phyloP scores from a whole-genome alignment of 2,113 vertebrate genomes.

The Clarias magur region DNA sequence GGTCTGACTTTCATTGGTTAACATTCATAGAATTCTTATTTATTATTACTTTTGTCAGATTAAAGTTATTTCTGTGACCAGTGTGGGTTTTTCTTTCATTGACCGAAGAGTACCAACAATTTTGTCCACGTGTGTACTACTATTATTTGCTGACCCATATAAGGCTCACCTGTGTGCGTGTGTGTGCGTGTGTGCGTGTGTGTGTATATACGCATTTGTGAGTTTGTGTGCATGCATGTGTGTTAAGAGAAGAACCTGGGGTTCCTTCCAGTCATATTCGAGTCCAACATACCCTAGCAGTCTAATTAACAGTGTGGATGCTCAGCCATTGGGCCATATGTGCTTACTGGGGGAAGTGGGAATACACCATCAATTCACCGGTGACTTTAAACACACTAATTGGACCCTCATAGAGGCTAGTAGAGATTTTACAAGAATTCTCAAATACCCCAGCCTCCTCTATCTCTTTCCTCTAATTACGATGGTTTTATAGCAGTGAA shows the following conservation, averaged over 20 bases:
- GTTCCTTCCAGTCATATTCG: conserved; percentile 48
- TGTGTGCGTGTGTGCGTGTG: background rate
- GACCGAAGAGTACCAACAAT: too few species aligned
- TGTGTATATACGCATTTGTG: background rate
- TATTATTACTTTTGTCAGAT: too few species aligned
- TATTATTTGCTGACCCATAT: background rate
- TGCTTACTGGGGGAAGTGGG: conserved; percentile 66
- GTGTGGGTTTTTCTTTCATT: too few species aligned
- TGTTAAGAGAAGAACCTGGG: conserved; percentile 36
- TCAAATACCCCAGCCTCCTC: conserved; percentile 41
- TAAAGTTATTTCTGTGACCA: too few species aligned
- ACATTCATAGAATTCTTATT: too few species aligned
- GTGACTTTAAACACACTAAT: conserved; percentile 70
- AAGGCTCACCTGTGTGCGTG: conserved; percentile 15
- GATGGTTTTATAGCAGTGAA: conserved; percentile 18
- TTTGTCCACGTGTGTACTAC: too few species aligned
- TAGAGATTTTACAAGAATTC: conserved; percentile 58
- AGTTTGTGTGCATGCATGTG: background rate
- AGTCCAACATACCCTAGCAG: conserved; percentile 62
- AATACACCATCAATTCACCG: conserved; percentile 62
- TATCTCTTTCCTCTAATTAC: conserved; percentile 34
- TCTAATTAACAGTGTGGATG: conserved; percentile 70
- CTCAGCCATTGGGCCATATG: conserved; percentile 69
- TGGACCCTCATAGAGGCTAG: conserved; percentile 63
- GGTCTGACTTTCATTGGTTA: too few species aligned